These are phyloP conservation scores for Chalcosyrphus nemorum DNA, from an alignment of 2,888 invertebrate species.

Conservation along the genomic window DNA sequence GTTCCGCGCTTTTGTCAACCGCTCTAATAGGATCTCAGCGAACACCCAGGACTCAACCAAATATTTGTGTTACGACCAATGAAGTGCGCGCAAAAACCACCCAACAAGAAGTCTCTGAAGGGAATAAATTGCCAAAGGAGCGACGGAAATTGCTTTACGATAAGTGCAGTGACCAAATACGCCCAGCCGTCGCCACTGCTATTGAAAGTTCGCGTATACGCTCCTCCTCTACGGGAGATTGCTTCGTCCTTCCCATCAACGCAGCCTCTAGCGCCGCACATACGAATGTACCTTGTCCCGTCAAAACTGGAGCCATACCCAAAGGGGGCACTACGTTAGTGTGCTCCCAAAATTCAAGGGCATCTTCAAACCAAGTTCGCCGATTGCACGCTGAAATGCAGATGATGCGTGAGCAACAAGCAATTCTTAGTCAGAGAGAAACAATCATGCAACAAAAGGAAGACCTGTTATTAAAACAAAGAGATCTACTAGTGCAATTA, in stretches of 20 bases:
- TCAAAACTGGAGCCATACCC: not conserved
- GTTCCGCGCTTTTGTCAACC: not conserved
- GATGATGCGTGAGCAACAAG: not conserved
- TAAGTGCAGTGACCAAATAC: not conserved
- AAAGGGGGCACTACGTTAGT: not conserved
- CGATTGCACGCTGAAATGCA: not conserved
- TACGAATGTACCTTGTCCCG: too few species aligned
- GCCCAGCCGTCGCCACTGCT: not conserved
- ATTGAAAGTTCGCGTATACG: not conserved
- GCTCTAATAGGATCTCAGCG: not conserved
- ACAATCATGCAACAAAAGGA: conserved; percentile 4
- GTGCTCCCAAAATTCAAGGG: not conserved
- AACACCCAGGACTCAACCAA: not conserved
- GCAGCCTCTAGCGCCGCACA: not conserved
- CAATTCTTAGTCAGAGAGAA: not conserved
- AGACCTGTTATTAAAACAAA: too few species aligned
- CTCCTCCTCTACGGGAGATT: conserved; percentile 6
- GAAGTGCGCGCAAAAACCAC: not conserved
- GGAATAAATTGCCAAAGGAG: not conserved
- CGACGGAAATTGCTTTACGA: conserved; percentile 6
- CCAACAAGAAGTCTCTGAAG: not conserved
- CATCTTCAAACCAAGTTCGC: conserved; percentile 3
- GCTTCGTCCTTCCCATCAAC: not conserved
- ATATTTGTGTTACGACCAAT: not conserved
- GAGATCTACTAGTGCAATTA: too few species aligned